Evolutionary conservation across 2,888 invertebrate species (phyloP).

Genomic region (Idaea straminata): DNA sequence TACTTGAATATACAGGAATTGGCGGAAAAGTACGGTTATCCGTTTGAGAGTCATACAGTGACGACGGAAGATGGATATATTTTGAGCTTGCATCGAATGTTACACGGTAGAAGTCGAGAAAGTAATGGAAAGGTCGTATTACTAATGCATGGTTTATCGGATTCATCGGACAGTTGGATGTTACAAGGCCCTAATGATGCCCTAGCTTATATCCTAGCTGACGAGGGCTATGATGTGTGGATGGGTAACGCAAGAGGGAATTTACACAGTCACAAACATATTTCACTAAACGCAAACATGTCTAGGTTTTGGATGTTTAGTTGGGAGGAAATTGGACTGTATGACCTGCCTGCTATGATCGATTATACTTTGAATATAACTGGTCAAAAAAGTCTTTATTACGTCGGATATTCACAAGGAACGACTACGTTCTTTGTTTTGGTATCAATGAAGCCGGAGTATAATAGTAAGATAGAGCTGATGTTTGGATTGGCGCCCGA

Average conservation of each 20-base stretch:
- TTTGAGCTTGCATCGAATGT: constrained; percentile 54
- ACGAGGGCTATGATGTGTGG: constrained; percentile 88
- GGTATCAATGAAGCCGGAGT: constrained; percentile 75
- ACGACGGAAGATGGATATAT: constrained; percentile 58
- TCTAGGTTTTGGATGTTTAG: constrained; percentile 71
- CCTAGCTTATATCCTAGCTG: constrained; percentile 82
- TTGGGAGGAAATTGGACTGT: constrained; percentile 86
- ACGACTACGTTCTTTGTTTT: constrained; percentile 80
- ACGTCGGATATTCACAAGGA: constrained; percentile 87
- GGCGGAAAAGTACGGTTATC: constrained; percentile 46
- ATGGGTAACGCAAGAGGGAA: constrained; percentile 92
- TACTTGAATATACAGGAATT: constrained; percentile 46
- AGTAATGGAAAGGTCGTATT: constrained; percentile 72
- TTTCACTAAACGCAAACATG: constrained; percentile 32
- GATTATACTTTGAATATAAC: constrained; percentile 79
- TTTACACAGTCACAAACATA: constrained; percentile 56
- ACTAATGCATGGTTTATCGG: constrained; percentile 89
- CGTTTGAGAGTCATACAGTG: constrained; percentile 51
- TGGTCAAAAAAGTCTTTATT: constrained; percentile 75
- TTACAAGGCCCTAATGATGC: constrained; percentile 82
- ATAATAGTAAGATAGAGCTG: constrained; percentile 76
- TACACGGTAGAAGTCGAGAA: constrained; percentile 24
- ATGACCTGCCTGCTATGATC: constrained; percentile 86
- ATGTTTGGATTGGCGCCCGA: constrained; percentile 81
- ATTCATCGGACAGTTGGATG: constrained; percentile 46